Evolutionary conservation across 2,888 invertebrate genomes (phyloP).

Genomic region (Myopa tessellatipennis): DNA sequence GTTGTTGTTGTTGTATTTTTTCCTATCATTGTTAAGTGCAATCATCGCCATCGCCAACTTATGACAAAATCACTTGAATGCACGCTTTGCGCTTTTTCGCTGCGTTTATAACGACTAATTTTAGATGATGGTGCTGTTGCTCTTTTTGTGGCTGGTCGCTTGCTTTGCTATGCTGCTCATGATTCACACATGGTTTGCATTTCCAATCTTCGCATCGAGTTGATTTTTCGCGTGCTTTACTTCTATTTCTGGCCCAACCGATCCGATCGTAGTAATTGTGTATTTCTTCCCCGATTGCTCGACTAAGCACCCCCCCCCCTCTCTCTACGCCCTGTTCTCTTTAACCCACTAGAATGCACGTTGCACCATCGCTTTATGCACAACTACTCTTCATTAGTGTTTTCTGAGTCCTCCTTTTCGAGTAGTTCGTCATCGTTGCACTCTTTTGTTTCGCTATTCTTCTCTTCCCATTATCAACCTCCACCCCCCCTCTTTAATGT

Average conservation of each 20-base stretch:
- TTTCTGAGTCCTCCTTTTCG: not conserved
- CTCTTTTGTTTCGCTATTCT: not conserved
- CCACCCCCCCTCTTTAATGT: too few relatives aligned
- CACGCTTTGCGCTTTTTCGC: not conserved
- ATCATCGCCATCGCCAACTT: not conserved
- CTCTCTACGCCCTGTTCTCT: not conserved
- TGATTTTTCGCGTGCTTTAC: not conserved
- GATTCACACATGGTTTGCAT: conserved; percentile 29
- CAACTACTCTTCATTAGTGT: not conserved
- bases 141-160: not conserved
- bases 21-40: not conserved
- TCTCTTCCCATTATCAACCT: not conserved
- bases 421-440: not conserved
- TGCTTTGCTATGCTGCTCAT: conserved; percentile 15
- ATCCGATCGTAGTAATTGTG: not conserved
- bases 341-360: not conserved
- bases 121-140: conserved; percentile 8
- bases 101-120: conserved; percentile 22
- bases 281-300: not conserved
- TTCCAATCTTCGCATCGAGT: conserved; percentile 15
- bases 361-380: not conserved
- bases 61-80: conserved; percentile 11
- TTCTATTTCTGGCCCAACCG: not conserved
- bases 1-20: not conserved
- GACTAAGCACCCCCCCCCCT: not conserved